These are phyloP conservation scores for Otocyon megalotis DNA, from an alignment of 2,113 vertebrate species.

Conservation along the genomic window DNA sequence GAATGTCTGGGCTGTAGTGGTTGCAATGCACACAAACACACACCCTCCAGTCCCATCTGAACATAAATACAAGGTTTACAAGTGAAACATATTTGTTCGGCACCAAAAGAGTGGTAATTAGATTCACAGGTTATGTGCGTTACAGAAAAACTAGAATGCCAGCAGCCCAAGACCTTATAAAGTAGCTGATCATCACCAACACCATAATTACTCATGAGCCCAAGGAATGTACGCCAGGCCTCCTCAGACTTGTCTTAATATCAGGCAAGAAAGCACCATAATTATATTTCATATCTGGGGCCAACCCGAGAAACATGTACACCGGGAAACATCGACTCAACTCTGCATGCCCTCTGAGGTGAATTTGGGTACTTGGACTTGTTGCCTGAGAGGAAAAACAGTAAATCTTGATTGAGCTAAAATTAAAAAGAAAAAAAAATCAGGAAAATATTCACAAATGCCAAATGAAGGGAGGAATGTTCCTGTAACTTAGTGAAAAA, in stretches of 20 bases:
- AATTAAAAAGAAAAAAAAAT: not conserved
- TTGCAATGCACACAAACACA: conserved; percentile 35
- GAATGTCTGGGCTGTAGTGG: conserved; percentile 45
- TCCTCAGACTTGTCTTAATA: conserved; percentile 78
- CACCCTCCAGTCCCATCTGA: conserved; percentile 52
- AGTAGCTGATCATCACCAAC: conserved; percentile 69
- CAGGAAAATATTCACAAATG: not conserved
- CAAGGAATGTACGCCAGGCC: conserved; percentile 68
- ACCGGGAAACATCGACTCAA: conserved; percentile 34
- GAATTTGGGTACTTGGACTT: not conserved
- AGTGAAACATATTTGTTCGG: conserved; percentile 75
- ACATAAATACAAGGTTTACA: conserved; percentile 77
- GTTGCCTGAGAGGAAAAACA: conserved; percentile 47
- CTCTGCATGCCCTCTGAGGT: conserved; percentile 60
- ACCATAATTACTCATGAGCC: conserved; percentile 65
- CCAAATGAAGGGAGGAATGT: not conserved
- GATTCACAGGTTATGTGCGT: conserved; percentile 14
- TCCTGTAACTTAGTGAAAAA: not conserved
- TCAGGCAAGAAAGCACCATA: conserved; percentile 39
- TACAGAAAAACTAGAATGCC: conserved; percentile 69
- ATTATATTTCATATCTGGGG: conserved; percentile 74
- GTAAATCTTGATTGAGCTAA: conserved; percentile 38
- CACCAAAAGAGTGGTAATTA: conserved; percentile 71
- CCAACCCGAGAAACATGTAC: conserved; percentile 52
- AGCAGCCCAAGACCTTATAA: conserved; percentile 67